Evolutionary conservation across 64 coral and sea anemone genomes (phyloP).

Genomic region (Porites australiensis): DNA sequence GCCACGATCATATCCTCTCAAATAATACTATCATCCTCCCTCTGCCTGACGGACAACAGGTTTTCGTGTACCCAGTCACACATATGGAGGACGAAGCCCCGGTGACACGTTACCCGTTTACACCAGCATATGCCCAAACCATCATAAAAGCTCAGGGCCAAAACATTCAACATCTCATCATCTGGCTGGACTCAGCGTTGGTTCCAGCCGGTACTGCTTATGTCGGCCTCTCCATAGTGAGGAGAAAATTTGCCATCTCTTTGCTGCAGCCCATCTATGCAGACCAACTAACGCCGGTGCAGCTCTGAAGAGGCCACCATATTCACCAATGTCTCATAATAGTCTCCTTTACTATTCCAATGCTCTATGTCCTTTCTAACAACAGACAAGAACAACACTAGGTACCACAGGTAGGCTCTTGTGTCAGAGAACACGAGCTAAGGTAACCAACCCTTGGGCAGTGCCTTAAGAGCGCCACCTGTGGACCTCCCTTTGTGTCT

Average conservation of each 20-base stretch:
- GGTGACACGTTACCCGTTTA: not conserved
- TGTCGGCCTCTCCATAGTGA: conserved; percentile 9
- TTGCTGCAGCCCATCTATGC: not conserved
- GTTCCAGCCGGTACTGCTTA: conserved; percentile 4
- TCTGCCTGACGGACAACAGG: not conserved
- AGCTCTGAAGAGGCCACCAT: too few species aligned
- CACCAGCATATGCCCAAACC: not conserved
- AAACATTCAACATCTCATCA: not conserved
- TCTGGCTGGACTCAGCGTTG: conserved; percentile 14
- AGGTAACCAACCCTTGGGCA: too few species aligned
- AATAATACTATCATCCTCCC: not conserved
- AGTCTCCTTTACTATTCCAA: too few species aligned
- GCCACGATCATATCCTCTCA: not conserved
- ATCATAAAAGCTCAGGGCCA: conserved; percentile 52
- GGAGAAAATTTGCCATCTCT: not conserved
- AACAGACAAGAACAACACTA: too few species aligned
- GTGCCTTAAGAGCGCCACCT: too few species aligned
- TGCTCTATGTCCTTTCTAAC: too few species aligned
- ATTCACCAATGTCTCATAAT: too few species aligned
- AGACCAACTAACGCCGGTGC: not conserved
- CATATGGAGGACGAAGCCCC: not conserved
- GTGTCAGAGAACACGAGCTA: too few species aligned
- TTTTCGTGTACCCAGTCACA: not conserved
- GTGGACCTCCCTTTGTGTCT: too few species aligned
- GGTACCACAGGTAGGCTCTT: too few species aligned